These are phyloP conservation scores for Prolemur simus DNA, from an alignment of 2,113 vertebrate genomes.

Conservation along the genomic window DNA sequence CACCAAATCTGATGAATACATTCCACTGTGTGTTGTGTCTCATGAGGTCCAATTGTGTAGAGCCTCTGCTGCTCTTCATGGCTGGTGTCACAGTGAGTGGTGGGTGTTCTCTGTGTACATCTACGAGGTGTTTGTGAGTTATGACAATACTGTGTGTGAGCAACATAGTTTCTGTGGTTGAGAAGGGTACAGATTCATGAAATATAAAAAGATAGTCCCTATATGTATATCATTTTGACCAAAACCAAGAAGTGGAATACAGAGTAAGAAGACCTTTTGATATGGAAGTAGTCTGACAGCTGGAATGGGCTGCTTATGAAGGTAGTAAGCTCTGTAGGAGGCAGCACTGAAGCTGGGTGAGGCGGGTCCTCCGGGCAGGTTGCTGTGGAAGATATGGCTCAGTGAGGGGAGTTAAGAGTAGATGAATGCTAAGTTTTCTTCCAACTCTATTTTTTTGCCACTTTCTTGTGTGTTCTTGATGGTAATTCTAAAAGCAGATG, in stretches of 20 bases:
- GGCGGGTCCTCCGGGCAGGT: accelerated
- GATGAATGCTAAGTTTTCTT: neutral
- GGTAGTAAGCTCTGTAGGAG: accelerated
- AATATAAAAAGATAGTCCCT: neutral
- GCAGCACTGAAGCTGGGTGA: neutral
- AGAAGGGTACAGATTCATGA: neutral
- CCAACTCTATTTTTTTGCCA: neutral
- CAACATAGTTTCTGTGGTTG: neutral
- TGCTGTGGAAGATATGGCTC: neutral
- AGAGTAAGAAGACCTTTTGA: neutral
- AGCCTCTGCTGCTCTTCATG: neutral
- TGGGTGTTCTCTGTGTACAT: neutral
- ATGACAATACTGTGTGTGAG: too few species aligned
- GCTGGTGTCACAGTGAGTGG: neutral
- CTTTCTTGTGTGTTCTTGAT: neutral
- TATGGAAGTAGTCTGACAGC: neutral
- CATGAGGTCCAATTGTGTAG: accelerated
- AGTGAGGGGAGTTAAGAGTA: neutral
- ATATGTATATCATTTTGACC: neutral
- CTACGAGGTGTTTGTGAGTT: neutral
- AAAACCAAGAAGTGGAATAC: neutral
- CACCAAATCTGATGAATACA: neutral
- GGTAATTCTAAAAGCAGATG: neutral
- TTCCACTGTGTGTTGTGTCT: neutral
- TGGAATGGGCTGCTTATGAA: neutral